These are phyloP conservation scores for Drosophila punjabiensis DNA, from an alignment of 1,140 invertebrate genomes.

Conservation along the genomic window DNA sequence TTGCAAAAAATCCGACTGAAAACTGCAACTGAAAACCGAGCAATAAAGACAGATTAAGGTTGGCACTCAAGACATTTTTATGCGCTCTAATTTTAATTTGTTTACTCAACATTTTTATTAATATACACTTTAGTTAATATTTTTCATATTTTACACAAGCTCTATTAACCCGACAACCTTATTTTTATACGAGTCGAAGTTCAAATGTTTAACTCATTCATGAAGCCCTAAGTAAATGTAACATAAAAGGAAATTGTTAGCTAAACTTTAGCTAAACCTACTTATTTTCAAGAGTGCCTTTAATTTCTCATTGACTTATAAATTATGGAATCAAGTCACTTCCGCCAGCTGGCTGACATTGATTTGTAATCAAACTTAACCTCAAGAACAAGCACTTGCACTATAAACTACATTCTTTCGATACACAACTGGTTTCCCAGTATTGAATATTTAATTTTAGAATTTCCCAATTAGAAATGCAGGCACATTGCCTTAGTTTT, in stretches of 20 bases:
- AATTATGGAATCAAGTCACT: neutral
- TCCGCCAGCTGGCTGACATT: constrained; percentile 14
- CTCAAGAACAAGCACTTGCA: constrained; percentile 11
- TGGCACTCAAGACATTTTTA: constrained; percentile 1
- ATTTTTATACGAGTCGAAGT: neutral
- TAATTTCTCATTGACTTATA: neutral
- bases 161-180: neutral
- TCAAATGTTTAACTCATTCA: neutral
- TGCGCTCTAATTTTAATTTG: constrained; percentile 18
- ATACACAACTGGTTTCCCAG: constrained; percentile 19
- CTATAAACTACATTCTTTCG: neutral
- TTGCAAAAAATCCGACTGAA: neutral
- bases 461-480: constrained; percentile 27
- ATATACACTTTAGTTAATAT: neutral
- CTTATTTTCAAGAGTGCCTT: neutral
- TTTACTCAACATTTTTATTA: neutral
- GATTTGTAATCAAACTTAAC: constrained; percentile 16
- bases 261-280: neutral
- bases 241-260: no score
- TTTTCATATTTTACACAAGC: no score
- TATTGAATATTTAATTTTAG: constrained; percentile 16
- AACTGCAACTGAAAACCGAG: constrained; percentile 19
- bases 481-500: constrained; percentile 5
- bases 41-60: neutral
- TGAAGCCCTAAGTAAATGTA: neutral